Conservation (phyloP, 2,797 vertebrate genomes). For the Catamblyrhynchus diadema region DNA sequence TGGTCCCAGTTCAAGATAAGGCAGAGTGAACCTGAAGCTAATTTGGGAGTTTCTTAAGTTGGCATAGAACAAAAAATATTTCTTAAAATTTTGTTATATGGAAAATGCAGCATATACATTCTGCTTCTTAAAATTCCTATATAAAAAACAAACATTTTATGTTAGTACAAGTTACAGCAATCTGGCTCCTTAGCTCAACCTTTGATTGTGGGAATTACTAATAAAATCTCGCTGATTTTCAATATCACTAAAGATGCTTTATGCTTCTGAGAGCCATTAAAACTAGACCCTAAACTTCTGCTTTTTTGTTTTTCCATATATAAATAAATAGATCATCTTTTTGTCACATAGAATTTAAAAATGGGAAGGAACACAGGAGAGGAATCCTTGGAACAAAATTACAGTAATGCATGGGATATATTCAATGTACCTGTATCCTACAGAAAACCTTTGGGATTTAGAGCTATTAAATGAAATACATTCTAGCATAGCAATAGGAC, state of each 20-base stretch:
- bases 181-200: neutral
- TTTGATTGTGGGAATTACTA: neutral
- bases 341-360: neutral
- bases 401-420: neutral
- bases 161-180: neutral
- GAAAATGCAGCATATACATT: neutral
- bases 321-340: neutral
- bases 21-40: neutral
- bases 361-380: neutral
- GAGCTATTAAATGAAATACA: neutral
- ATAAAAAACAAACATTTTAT: neutral
- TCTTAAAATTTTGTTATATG: neutral
- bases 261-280: neutral
- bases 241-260: neutral
- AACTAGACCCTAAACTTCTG: neutral
- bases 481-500: neutral
- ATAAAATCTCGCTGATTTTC: neutral
- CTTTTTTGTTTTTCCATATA: neutral
- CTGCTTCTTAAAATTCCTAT: neutral
- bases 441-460: neutral
- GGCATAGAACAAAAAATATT: neutral
- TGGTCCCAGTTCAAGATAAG: neutral
- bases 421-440: neutral
- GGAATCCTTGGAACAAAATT: neutral
- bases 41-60: neutral